These are phyloP conservation scores for Oplegnathus fasciatus DNA, from an alignment of 2,113 vertebrate genomes.

Conservation along the genomic window DNA sequence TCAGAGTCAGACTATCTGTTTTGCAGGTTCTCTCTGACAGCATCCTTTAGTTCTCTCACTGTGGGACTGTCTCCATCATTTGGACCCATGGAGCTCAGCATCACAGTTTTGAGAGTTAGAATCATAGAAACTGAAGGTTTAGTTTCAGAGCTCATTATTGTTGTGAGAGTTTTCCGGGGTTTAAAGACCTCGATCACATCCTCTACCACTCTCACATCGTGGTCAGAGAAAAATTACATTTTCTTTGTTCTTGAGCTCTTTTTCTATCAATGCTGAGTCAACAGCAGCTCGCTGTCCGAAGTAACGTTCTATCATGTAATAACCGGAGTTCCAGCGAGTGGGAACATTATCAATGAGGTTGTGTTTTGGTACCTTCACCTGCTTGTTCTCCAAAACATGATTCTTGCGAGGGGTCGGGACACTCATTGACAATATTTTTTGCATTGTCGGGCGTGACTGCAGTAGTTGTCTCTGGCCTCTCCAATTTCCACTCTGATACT, in stretches of 20 bases:
- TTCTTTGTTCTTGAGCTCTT: neutral
- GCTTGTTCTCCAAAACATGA: slow-evolving; percentile 23
- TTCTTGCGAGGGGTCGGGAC: neutral
- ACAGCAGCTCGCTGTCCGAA: slow-evolving; percentile 38
- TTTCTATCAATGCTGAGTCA: no score
- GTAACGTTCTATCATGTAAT: slow-evolving; percentile 23
- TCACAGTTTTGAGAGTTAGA: neutral
- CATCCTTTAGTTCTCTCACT: neutral
- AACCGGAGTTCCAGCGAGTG: slow-evolving; percentile 45
- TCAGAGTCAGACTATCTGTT: neutral
- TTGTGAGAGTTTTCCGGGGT: no score
- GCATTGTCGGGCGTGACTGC: slow-evolving; percentile 13
- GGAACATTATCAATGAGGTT: slow-evolving; percentile 30
- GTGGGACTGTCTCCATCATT: neutral
- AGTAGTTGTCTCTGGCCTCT: slow-evolving; percentile 11
- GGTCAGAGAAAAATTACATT: neutral
- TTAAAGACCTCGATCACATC: neutral
- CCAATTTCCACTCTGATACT: slow-evolving; percentile 26
- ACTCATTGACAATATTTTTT: slow-evolving; percentile 15
- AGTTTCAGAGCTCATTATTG: neutral
- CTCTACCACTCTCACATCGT: neutral
- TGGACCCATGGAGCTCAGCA: neutral
- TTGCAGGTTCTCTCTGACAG: neutral
- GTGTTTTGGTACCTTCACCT: slow-evolving; percentile 33
- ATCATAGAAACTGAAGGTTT: neutral